A percentile compares a stretch with the other conserved stretches of the same genome.
Conservation (phyloP, 2,113 vertebrate genomes). For the Ailuropoda melanoleuca region DNA sequence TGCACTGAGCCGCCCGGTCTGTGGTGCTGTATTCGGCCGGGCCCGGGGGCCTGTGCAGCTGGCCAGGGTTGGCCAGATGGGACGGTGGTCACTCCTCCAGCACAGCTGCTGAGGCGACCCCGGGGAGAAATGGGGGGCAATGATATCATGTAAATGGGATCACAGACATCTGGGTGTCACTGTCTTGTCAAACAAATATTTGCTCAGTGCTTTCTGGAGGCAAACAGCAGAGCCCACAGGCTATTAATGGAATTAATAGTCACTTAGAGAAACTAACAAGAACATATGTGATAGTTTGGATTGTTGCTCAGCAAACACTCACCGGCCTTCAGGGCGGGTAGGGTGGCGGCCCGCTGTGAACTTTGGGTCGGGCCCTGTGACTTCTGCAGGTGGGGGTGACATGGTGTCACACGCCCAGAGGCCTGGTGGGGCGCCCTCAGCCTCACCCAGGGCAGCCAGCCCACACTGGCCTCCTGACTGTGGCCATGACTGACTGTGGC, state of each 20-base stretch:
- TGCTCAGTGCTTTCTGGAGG: constrained; percentile 58
- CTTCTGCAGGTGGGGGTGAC: not conserved
- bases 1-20: fast-evolving
- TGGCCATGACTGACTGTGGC: fast-evolving
- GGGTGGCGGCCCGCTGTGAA: no score
- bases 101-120: not conserved
- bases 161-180: constrained; percentile 32
- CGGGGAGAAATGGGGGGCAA: not conserved
- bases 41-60: fast-evolving
- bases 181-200: constrained; percentile 66
- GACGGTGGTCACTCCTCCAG: not conserved
- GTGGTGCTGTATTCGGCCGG: fast-evolving
- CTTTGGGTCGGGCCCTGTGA: not conserved
- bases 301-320: constrained; percentile 19
- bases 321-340: not conserved
- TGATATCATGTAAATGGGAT: not conserved
- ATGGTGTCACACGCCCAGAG: fast-evolving
- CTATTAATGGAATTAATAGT: constrained; percentile 69
- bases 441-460: not conserved
- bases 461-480: no score
- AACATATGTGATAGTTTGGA: constrained; percentile 42
- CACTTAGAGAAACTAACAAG: constrained; percentile 58
- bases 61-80: not conserved
- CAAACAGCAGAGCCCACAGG: not conserved
- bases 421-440: not conserved